These are phyloP conservation scores for Ceratotherium simum DNA, from an alignment of 2,113 vertebrate genomes.

Conservation along the genomic window DNA sequence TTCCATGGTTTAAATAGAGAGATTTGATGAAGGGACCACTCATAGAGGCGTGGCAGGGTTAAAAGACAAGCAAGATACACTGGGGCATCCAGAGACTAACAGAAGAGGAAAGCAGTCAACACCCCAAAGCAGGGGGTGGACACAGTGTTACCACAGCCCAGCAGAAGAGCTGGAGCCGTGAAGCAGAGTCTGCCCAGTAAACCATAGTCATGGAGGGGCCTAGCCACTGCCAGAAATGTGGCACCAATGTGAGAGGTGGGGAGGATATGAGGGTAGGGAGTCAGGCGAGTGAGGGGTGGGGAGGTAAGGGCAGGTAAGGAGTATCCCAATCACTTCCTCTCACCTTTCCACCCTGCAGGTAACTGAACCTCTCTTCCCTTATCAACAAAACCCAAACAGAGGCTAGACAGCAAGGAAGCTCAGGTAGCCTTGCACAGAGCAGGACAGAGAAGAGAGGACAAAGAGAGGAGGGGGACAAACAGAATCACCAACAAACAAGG, in stretches of 20 bases:
- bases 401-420: not conserved
- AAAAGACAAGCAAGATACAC: not conserved
- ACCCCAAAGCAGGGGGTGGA: not conserved
- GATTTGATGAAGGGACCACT: not conserved
- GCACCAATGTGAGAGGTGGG: too few relatives aligned
- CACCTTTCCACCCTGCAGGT: not conserved
- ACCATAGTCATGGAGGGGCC: too few relatives aligned
- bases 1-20: not conserved
- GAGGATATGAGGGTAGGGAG: not conserved
- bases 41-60: not conserved
- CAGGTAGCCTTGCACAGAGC: not conserved
- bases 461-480: not conserved
- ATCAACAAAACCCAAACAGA: not conserved
- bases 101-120: not conserved
- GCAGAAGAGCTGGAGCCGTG: accelerated
- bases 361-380: accelerated
- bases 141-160: not conserved
- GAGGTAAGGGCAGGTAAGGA: not conserved
- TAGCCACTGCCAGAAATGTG: not conserved
- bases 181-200: not conserved
- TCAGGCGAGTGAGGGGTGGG: not conserved
- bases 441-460: not conserved
- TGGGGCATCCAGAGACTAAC: not conserved
- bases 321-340: not conserved
- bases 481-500: not conserved